Evolutionary conservation across 2,113 vertebrate species (phyloP).

Genomic region (Upupa epops): DNA sequence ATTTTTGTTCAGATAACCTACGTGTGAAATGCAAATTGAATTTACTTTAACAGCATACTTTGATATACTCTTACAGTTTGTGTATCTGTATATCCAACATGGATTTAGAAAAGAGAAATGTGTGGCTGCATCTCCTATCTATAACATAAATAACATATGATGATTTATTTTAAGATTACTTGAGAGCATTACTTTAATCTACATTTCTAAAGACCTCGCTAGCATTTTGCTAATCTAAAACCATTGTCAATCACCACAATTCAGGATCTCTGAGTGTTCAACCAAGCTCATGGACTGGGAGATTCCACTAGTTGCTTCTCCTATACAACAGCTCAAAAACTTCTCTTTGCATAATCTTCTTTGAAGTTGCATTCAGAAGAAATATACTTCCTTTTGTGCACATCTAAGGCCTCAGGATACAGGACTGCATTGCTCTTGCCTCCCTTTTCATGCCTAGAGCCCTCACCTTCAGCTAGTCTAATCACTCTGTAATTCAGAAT

Average conservation of each 20-base stretch:
- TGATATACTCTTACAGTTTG: not conserved
- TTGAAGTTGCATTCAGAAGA: not conserved
- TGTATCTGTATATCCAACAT: not conserved
- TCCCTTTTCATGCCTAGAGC: not conserved
- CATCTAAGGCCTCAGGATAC: not conserved
- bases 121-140: not conserved
- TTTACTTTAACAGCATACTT: not conserved
- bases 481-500: not conserved
- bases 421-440: not conserved
- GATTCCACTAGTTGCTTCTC: not conserved
- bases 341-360: not conserved
- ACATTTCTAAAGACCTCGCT: not conserved
- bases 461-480: not conserved
- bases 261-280: not conserved
- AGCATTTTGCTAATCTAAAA: not conserved
- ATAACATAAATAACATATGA: rapidly evolving
- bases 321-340: not conserved
- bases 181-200: not conserved
- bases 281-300: not conserved
- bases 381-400: not conserved
- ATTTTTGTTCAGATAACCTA: not conserved
- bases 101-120: not conserved
- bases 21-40: not conserved
- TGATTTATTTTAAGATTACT: not conserved
- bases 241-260: not conserved